Percentiles rank a stretch among this genome's conserved stretches.
Evolutionary conservation across 2,797 vertebrate species (phyloP).

Genomic region (Poeciliopsis turneri): DNA sequence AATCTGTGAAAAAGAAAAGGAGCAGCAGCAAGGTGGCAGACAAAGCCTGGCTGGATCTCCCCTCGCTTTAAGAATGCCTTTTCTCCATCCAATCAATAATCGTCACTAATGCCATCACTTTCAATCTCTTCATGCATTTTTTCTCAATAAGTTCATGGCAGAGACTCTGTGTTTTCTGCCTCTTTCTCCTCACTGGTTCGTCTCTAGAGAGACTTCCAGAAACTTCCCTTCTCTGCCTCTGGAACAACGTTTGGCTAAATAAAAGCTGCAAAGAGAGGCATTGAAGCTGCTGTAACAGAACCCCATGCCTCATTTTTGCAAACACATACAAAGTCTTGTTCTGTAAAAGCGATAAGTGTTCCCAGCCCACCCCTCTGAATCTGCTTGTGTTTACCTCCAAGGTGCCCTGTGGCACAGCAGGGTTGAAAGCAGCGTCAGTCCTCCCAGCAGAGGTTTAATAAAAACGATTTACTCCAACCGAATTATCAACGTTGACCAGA

Average conservation of each 20-base stretch:
- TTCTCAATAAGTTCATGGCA: conserved; percentile 53
- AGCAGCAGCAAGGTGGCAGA: conserved; percentile 11
- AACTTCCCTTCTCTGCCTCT: conserved; percentile 39
- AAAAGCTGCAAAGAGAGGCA: conserved; percentile 2
- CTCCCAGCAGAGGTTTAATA: conserved; percentile 44
- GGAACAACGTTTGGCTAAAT: conserved; percentile 37
- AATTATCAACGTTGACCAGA: conserved; percentile 63
- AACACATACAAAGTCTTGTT: conserved; percentile 5
- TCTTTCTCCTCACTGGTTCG: conserved; percentile 15
- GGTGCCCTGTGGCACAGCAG: conserved; percentile 31
- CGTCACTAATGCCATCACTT: conserved; percentile 61
- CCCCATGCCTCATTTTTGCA: conserved; percentile 20
- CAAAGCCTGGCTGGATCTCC: conserved; percentile 37
- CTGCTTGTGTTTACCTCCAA: conserved; percentile 33
- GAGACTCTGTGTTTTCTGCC: conserved; percentile 49
- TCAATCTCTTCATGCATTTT: conserved; percentile 66
- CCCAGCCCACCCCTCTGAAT: conserved; percentile 16
- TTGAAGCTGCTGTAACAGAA: conserved; percentile 16
- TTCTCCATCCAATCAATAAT: conserved; percentile 76
- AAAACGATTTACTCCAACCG: conserved; percentile 51
- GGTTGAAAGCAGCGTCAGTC: conserved; percentile 32
- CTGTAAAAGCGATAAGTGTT: conserved; percentile 25
- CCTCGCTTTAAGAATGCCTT: conserved; percentile 64
- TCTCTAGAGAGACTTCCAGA: conserved; percentile 46
- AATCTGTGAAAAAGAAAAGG: conserved; percentile 11